These are phyloP conservation scores for Ichneumoninae sp. DNA, from an alignment of 2,888 invertebrate genomes.

Conservation along the genomic window DNA sequence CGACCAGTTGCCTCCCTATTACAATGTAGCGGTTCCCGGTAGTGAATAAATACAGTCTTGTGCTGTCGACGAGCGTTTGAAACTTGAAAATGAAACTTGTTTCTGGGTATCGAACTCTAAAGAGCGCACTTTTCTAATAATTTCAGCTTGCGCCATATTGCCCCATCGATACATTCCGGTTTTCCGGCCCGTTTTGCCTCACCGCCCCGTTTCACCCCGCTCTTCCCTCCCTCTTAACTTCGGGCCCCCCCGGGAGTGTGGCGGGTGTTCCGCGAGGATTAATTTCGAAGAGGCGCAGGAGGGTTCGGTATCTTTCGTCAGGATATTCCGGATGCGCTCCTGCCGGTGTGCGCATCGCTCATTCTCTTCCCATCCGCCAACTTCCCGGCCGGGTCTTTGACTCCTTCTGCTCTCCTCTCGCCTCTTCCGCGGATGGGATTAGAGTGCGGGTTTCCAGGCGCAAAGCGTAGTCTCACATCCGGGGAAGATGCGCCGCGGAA, in stretches of 20 bases:
- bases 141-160: too few relatives aligned
- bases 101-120: too few relatives aligned
- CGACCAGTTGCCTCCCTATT: too few relatives aligned
- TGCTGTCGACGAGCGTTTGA: too few relatives aligned
- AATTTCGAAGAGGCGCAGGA: conserved; percentile 50
- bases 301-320: conserved; percentile 58
- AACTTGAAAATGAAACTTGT: too few relatives aligned
- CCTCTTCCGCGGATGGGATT: conserved; percentile 40
- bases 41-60: too few relatives aligned
- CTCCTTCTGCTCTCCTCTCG: conserved; percentile 21
- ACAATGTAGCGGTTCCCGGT: too few relatives aligned
- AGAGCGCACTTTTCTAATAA: too few relatives aligned
- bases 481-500: background rate
- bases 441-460: conserved; percentile 21
- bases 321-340: conserved; percentile 49
- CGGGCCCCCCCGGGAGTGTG: conserved; percentile 2
- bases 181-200: too few relatives aligned
- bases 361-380: conserved; percentile 24
- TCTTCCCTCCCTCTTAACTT: conserved; percentile 25
- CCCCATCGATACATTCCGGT: too few relatives aligned
- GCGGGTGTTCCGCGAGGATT: conserved; percentile 32
- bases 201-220: too few relatives aligned
- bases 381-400: background rate
- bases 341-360: conserved; percentile 28
- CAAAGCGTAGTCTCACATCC: conserved; percentile 38